Evolutionary conservation across 2,888 invertebrate species (phyloP).

Genomic region (Congeria kusceri): DNA sequence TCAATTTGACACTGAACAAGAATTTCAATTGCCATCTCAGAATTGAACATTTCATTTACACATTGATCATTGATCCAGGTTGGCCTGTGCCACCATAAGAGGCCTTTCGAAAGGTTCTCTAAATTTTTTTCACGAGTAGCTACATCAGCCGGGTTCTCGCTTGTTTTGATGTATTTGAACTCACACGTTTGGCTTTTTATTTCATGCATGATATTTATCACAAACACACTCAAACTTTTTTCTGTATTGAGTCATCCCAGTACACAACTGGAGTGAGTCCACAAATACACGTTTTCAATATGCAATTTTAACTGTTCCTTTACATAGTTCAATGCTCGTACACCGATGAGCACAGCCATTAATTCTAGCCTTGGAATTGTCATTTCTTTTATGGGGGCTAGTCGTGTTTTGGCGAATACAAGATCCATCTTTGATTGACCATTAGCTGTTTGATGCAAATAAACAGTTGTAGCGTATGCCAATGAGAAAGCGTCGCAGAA

Average conservation of each 20-base stretch:
- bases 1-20: background rate
- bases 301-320: conserved; percentile 5
- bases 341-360: conserved; percentile 30
- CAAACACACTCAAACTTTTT: conserved; percentile 2
- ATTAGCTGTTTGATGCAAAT: background rate
- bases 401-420: conserved; percentile 10
- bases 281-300: background rate
- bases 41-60: background rate
- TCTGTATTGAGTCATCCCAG: conserved; percentile 8
- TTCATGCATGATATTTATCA: conserved; percentile 20
- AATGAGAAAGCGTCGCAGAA: conserved; percentile 13
- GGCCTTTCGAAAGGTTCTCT: background rate
- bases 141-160: conserved; percentile 14
- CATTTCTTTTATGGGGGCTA: conserved; percentile 14
- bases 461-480: background rate
- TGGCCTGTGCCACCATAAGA: conserved; percentile 28
- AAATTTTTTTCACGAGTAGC: conserved; percentile 1
- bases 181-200: background rate
- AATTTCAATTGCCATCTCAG: background rate
- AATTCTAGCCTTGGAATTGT: conserved; percentile 30
- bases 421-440: background rate
- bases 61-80: background rate
- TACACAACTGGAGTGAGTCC: conserved; percentile 25
- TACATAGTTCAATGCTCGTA: conserved; percentile 23
- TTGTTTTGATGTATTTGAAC: conserved; percentile 6